Evolutionary conservation across 2,797 vertebrate species (phyloP).

Genomic region (Pteropus rufus): DNA sequence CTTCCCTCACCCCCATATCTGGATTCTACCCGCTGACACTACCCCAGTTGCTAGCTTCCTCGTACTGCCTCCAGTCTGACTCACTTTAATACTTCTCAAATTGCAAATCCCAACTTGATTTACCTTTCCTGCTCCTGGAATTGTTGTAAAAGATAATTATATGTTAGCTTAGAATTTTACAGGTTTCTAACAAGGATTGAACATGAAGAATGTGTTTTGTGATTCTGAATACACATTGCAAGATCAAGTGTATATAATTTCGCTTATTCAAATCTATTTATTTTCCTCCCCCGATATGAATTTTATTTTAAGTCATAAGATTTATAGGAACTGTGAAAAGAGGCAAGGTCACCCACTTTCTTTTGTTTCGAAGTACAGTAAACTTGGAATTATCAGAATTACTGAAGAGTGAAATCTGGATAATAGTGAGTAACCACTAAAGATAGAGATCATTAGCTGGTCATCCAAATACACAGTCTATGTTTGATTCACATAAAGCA

Average conservation of each 20-base stretch:
- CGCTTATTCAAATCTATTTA: conserved; percentile 13
- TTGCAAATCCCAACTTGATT: conserved; percentile 6
- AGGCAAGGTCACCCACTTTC: not conserved
- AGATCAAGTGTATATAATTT: not conserved
- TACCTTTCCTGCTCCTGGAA: not conserved
- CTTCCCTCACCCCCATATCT: not conserved
- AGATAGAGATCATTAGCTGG: not conserved
- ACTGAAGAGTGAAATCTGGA: not conserved
- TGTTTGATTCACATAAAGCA: not conserved
- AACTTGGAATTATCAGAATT: conserved; percentile 16
- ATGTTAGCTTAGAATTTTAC: conserved; percentile 33
- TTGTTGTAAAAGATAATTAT: not conserved
- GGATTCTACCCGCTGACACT: not conserved
- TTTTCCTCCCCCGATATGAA: not conserved
- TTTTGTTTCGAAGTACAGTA: conserved; percentile 9
- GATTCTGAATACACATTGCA: conserved; percentile 17
- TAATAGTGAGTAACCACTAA: not conserved
- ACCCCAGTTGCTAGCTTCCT: not conserved
- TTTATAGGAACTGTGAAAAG: not conserved
- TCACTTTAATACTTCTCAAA: not conserved
- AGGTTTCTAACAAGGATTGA: conserved; percentile 27
- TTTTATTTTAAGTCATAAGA: conserved; percentile 20
- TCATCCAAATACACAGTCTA: not conserved
- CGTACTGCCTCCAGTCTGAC: not conserved
- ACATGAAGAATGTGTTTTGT: conserved; percentile 24